Percentiles rank a stretch among this genome's conserved stretches.
Conservation (phyloP, 1,140 invertebrate genomes). For the Epicauta chinensis region DNA sequence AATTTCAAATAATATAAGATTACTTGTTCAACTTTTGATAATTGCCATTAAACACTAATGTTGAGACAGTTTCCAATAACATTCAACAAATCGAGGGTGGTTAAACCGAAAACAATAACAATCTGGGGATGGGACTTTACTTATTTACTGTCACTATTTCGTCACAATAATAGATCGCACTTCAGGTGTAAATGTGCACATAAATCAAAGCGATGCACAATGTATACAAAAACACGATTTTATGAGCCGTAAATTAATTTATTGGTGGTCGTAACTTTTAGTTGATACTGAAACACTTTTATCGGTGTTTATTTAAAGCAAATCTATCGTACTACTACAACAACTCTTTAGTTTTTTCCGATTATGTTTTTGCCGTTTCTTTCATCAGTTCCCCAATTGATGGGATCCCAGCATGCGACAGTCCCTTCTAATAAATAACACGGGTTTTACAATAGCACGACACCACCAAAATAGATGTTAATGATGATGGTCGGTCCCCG, state of each 20-base stretch:
- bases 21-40: no score
- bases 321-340: no score
- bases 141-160: constrained; percentile 11
- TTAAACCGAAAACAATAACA: no score
- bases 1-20: no score
- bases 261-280: constrained; percentile 34
- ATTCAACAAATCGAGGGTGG: no score
- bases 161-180: constrained; percentile 14
- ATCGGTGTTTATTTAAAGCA: not conserved
- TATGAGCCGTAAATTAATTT: constrained; percentile 38
- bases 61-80: no score
- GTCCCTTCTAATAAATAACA: not conserved
- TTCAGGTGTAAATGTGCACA: constrained; percentile 22
- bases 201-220: constrained; percentile 31
- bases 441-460: not conserved
- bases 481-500: no score
- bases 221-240: constrained; percentile 30
- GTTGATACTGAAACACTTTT: constrained; percentile 21
- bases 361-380: not conserved
- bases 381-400: not conserved
- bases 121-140: no score
- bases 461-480: not conserved
- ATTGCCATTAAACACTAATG: no score
- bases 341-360: no score
- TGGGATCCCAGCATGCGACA: not conserved